Conservation (phyloP, 2,888 invertebrate genomes). For the Drosophila longiperda region DNA sequence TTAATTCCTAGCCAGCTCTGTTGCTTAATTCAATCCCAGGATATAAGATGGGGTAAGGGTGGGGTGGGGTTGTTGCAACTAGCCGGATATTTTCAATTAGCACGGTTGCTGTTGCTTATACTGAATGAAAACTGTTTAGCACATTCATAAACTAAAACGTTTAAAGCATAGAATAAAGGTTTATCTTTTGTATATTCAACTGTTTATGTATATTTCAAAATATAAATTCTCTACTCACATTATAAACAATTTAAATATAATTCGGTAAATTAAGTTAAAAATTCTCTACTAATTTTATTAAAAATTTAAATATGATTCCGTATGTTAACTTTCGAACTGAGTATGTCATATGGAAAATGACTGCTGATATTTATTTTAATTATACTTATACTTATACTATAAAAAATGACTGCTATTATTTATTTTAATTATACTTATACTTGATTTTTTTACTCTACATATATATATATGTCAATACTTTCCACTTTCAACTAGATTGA, state of each 20-base stretch:
- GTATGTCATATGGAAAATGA: neutral
- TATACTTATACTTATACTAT: neutral
- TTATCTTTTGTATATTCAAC: too few relatives aligned
- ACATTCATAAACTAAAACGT: neutral
- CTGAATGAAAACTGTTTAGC: neutral
- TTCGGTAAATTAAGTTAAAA: neutral
- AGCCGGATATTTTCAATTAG: constrained; percentile 12
- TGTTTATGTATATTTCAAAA: neutral
- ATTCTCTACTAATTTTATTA: neutral
- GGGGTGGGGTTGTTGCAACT: neutral
- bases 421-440: neutral
- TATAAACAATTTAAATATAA: neutral
- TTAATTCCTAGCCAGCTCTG: constrained; percentile 19
- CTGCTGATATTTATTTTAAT: neutral
- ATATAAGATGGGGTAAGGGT: neutral
- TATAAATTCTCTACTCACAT: neutral
- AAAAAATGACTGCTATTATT: neutral
- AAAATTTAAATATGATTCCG: neutral
- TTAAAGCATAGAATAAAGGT: too few relatives aligned
- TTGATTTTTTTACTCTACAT: neutral
- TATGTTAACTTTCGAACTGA: neutral
- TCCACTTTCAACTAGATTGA: neutral
- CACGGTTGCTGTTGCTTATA: neutral
- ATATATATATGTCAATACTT: neutral
- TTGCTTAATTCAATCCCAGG: constrained; percentile 37